phyloP scores from a whole-genome alignment of 2,888 invertebrate species.

The Muschampia plurimacula region DNA sequence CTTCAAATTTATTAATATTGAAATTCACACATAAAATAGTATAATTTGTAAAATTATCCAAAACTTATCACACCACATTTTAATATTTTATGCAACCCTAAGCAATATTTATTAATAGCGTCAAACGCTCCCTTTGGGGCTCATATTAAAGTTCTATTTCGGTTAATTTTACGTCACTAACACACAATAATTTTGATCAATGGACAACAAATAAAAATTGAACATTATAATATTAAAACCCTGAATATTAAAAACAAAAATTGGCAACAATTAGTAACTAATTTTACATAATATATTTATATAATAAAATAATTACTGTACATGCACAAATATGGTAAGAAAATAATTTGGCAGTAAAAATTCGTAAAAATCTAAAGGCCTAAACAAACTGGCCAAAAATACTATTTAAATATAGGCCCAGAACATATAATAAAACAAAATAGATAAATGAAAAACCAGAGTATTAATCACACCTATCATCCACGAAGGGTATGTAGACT shows the following conservation, averaged over 20 bases:
- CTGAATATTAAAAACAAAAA: slow-evolving; percentile 82
- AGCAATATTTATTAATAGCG: slow-evolving; percentile 83
- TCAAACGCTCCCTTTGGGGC: slow-evolving; percentile 85
- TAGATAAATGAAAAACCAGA: slow-evolving; percentile 82
- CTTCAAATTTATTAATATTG: slow-evolving; percentile 78
- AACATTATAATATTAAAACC: slow-evolving; percentile 83
- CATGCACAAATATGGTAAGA: slow-evolving; percentile 85
- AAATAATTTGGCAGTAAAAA: slow-evolving; percentile 86
- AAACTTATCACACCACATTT: slow-evolving; percentile 86
- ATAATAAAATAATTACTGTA: slow-evolving; percentile 85
- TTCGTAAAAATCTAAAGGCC: slow-evolving; percentile 84
- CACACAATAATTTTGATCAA: slow-evolving; percentile 85
- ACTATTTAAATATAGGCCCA: slow-evolving; percentile 83
- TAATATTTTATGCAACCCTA: slow-evolving; percentile 83
- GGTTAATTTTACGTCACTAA: slow-evolving; percentile 83
- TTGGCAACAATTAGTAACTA: slow-evolving; percentile 85
- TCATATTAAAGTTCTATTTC: slow-evolving; percentile 78
- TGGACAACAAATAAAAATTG: slow-evolving; percentile 83
- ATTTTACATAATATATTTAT: slow-evolving; percentile 74
- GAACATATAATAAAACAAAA: slow-evolving; percentile 82
- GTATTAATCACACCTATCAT: slow-evolving; percentile 82
- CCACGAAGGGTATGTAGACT: slow-evolving; percentile 77
- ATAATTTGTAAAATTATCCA: slow-evolving; percentile 86
- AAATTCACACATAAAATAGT: slow-evolving; percentile 84
- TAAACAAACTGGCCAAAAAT: slow-evolving; percentile 83